Base-by-base conservation (phyloP, 1,140 invertebrate genomes). In the Popillia japonica region DNA sequence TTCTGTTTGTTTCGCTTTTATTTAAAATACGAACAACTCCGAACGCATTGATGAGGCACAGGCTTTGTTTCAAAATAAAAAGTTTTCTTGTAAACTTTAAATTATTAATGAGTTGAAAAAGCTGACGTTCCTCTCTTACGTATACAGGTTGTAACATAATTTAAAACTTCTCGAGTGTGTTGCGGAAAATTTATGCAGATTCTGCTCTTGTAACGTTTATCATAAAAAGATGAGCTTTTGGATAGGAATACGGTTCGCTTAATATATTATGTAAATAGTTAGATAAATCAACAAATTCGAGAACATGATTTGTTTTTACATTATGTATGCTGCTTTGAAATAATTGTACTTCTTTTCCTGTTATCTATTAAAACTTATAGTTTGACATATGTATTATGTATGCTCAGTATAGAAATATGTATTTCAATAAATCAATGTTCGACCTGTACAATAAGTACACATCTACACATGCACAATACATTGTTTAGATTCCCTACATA, bases 31-130 rank as follows among this genome's bases (percentile, higher is more conserved):
- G 61, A 68, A 68, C 27, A 22, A 68, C 27, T 68, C 61, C 7
- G 20, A 34, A 68, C 22, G 61, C 27, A 68, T 68, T 68, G 61
- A 68, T 68, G 61, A 68, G 22, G 61, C 27, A 14, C 3, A 68
- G 61, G 17, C 22, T 68, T 61, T 68, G 17, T 17, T 68, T 68
- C 22, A 17, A 68, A 68, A 68, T 22, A 22, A 68, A 68, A 68
- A 23, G 20, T 68, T 68, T 68, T 27, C 61, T 23, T 68, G 61
- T 68, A 34, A 68, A 68, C 61, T 68, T 68, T 68, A 68, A 68
- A 68, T 68, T 68, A 68, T 68, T 68, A 68, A 68, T 68, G 61
- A 68, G 61, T 68, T 68, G 22, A 22, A 68, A 68, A 68, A 22
- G 22, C 61, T 68, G 61, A 68, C 61, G 20, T 27, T 68, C 20